Conservation (phyloP, 2,888 invertebrate genomes). For the Lasiommata megera region DNA sequence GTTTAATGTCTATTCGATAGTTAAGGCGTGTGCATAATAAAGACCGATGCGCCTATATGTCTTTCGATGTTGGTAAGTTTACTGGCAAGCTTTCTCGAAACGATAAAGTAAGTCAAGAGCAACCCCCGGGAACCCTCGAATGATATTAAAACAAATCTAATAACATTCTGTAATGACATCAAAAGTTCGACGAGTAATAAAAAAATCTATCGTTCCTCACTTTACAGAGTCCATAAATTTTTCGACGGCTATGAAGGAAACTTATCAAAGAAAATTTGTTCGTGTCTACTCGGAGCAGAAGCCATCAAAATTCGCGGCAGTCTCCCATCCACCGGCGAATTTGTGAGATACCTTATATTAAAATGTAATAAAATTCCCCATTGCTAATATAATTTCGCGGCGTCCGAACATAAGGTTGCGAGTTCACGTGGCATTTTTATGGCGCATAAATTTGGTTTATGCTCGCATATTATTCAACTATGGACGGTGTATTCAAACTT, state of each 20-base stretch:
- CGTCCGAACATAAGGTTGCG: slow-evolving; percentile 43
- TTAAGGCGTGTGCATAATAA: background rate
- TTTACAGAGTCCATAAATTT: slow-evolving; percentile 41
- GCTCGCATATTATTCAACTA: slow-evolving; percentile 18
- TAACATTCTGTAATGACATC: slow-evolving; percentile 32
- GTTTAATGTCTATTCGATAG: slow-evolving; percentile 51
- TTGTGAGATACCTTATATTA: slow-evolving; percentile 67
- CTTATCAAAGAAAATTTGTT: slow-evolving; percentile 48
- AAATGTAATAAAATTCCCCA: slow-evolving; percentile 70
- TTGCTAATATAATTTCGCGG: slow-evolving; percentile 63
- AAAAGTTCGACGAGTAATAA: slow-evolving; percentile 35
- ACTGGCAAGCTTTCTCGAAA: background rate
- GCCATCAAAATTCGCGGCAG: slow-evolving; percentile 54
- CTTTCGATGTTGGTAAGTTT: too few species aligned
- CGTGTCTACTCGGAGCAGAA: slow-evolving; percentile 43
- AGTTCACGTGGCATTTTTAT: slow-evolving; percentile 39
- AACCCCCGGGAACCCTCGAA: background rate
- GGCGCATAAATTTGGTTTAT: slow-evolving; percentile 21
- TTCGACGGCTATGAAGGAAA: slow-evolving; percentile 40
- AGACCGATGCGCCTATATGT: too few species aligned
- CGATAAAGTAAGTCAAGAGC: slow-evolving; percentile 2
- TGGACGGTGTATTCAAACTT: slow-evolving; percentile 3
- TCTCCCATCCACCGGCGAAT: slow-evolving; percentile 50
- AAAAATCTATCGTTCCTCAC: slow-evolving; percentile 36
- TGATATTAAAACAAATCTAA: slow-evolving; percentile 27